phyloP scores from a whole-genome alignment of 2,888 invertebrate genomes.

The Venustoraphidia nigricollis region DNA sequence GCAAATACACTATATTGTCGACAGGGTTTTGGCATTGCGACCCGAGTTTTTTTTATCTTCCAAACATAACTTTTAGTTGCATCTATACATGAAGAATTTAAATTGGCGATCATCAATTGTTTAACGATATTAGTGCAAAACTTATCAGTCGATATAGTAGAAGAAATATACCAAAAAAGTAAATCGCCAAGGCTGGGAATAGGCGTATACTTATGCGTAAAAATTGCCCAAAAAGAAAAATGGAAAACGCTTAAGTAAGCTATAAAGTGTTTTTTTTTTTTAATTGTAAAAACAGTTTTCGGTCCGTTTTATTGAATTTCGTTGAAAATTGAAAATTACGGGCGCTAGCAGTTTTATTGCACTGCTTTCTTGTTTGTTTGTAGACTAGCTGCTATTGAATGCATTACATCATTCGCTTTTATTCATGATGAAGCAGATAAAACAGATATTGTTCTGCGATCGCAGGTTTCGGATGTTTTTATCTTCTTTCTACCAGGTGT shows the following conservation, averaged over 20 bases:
- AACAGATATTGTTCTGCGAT: constrained; percentile 33
- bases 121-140: constrained; percentile 33
- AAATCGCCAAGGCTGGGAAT: constrained; percentile 45
- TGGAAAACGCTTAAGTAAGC: constrained; percentile 43
- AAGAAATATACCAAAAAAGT: constrained; percentile 36
- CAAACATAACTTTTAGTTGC: constrained; percentile 30
- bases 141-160: constrained; percentile 33
- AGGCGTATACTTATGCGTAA: constrained; percentile 45
- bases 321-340: background rate
- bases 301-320: too few species aligned
- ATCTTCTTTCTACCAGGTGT: constrained; percentile 50
- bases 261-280: too few species aligned
- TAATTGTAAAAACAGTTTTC: too few species aligned
- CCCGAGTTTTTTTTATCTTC: too few species aligned
- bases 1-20: too few species aligned
- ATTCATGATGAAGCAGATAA: constrained; percentile 38
- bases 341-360: background rate
- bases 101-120: constrained; percentile 38
- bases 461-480: constrained; percentile 38
- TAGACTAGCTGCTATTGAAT: constrained; percentile 37
- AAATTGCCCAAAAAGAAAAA: constrained; percentile 50
- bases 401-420: constrained; percentile 45
- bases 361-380: constrained; percentile 7
- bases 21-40: too few species aligned
- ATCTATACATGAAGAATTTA: constrained; percentile 44